Evolutionary conservation across 2,113 vertebrate genomes (phyloP).

Genomic region (Astatoreochromis straeleni): DNA sequence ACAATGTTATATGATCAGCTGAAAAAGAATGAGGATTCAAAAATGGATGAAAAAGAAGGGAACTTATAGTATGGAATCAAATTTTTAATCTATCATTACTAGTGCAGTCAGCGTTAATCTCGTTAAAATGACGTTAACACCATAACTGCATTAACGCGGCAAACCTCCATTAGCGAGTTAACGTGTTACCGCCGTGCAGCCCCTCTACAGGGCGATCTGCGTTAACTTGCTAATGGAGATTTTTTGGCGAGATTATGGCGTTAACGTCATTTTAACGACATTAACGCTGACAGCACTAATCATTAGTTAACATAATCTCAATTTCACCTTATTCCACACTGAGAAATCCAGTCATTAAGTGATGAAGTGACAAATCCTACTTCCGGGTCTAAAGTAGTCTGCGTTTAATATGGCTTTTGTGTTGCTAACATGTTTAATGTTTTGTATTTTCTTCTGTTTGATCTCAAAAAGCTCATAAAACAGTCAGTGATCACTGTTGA

Average conservation of each 20-base stretch:
- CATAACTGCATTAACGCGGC: not conserved
- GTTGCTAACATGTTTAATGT: not conserved
- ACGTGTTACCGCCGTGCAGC: rapidly evolving
- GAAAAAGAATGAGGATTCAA: not conserved
- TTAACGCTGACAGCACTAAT: not conserved
- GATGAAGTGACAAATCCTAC: rapidly evolving
- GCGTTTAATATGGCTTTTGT: not conserved
- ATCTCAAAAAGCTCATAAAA: not conserved
- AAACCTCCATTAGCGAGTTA: not conserved
- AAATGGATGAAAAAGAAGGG: rapidly evolving
- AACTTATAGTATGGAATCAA: not conserved
- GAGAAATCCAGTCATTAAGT: not conserved
- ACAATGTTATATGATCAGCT: not conserved
- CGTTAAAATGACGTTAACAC: not conserved
- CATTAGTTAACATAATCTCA: not conserved
- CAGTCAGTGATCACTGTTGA: not conserved
- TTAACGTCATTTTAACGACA: not conserved
- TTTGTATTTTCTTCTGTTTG: not conserved
- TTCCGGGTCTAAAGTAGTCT: rapidly evolving
- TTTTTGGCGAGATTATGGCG: not conserved
- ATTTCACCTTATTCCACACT: not conserved
- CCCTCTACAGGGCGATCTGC: rapidly evolving
- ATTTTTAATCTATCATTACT: not conserved
- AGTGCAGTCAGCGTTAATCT: not conserved
- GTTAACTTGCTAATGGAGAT: not conserved